Percentiles rank a stretch among this genome's conserved stretches.
Conservation (phyloP, 2,113 vertebrate genomes). For the Gymnobelideus leadbeateri region DNA sequence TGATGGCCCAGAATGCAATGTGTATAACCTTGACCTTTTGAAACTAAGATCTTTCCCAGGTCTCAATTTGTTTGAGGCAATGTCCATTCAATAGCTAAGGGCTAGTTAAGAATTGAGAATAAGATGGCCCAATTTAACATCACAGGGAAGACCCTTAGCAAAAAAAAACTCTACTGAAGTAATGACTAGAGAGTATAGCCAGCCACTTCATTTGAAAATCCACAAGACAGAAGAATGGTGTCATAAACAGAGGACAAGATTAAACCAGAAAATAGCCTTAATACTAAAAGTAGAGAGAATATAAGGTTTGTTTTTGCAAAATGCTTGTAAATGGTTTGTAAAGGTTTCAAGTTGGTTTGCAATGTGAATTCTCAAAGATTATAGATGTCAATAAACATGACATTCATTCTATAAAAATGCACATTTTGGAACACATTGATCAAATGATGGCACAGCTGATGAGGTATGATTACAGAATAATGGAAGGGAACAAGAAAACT, state of each 20-base stretch:
- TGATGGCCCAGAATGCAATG: background rate
- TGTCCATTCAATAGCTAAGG: background rate
- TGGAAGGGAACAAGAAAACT: background rate
- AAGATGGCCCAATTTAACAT: background rate
- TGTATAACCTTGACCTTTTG: background rate
- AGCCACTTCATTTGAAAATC: background rate
- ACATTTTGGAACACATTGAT: background rate
- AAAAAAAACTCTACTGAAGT: background rate
- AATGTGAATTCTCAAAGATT: background rate
- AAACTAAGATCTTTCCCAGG: background rate
- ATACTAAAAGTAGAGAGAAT: background rate
- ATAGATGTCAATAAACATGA: background rate
- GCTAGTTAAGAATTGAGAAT: background rate
- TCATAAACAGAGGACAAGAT: background rate
- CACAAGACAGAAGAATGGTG: background rate
- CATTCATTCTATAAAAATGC: background rate
- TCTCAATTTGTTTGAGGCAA: background rate
- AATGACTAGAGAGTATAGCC: background rate
- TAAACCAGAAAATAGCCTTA: background rate
- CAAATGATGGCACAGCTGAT: background rate
- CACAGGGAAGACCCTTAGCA: background rate
- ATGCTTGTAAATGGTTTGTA: background rate
- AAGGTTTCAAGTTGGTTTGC: background rate
- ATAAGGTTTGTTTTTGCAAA: background rate
- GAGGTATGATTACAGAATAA: background rate